Conservation (phyloP, 2,888 invertebrate genomes). For the Eupithecia abbreviata region DNA sequence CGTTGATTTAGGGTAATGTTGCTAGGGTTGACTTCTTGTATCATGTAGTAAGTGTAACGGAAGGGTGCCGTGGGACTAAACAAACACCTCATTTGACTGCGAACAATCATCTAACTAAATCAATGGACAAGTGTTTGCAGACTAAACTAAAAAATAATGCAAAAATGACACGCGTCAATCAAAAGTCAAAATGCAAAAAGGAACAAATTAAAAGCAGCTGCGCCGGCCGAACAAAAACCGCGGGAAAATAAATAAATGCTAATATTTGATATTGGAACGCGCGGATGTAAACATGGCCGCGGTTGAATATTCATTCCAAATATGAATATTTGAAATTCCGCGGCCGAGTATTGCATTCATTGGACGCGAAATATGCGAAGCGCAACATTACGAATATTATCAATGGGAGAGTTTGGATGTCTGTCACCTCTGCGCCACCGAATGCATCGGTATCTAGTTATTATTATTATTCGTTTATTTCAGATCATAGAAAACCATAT, state of each 20-base stretch:
- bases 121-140: neutral
- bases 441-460: too few relatives aligned
- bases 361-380: constrained; percentile 49
- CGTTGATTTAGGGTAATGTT: neutral
- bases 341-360: constrained; percentile 77
- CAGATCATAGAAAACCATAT: too few relatives aligned
- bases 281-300: constrained; percentile 80
- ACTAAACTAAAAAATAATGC: neutral
- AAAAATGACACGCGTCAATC: constrained; percentile 58
- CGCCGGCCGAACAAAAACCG: constrained; percentile 55
- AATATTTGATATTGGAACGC: constrained; percentile 82
- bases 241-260: constrained; percentile 81
- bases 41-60: constrained; percentile 32
- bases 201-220: constrained; percentile 33
- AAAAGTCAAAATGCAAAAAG: constrained; percentile 47
- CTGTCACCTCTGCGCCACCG: neutral
- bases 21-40: neutral
- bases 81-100: constrained; percentile 34
- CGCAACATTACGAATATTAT: neutral
- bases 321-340: constrained; percentile 43
- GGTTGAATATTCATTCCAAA: constrained; percentile 78
- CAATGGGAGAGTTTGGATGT: neutral
- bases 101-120: constrained; percentile 33
- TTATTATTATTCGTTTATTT: too few relatives aligned
- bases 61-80: constrained; percentile 11